phyloP scores from a whole-genome alignment of 2,888 invertebrate genomes.

The Opisthograptis luteolata region DNA sequence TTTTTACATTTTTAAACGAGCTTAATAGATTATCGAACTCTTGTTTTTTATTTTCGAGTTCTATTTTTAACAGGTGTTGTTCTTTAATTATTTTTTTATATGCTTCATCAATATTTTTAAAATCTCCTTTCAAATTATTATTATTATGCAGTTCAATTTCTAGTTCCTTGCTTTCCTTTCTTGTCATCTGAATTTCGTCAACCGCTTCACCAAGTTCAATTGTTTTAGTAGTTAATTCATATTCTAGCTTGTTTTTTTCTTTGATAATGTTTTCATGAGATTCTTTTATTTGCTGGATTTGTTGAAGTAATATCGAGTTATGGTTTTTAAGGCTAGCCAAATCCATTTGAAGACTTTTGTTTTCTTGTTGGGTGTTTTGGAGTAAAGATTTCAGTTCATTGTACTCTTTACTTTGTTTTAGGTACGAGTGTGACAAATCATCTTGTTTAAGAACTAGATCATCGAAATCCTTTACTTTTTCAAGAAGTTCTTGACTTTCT shows the following conservation, averaged over 20 bases:
- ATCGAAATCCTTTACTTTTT: constrained; percentile 56
- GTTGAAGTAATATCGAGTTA: constrained; percentile 48
- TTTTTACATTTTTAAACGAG: constrained; percentile 23
- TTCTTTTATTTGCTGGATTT: constrained; percentile 47
- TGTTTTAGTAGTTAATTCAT: constrained; percentile 47
- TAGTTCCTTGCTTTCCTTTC: constrained; percentile 54
- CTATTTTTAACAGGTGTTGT: constrained; percentile 48
- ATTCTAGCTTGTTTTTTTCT: constrained; percentile 56
- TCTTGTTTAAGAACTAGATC: constrained; percentile 44
- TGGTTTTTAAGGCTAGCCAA: constrained; percentile 43
- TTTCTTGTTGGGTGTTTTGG: constrained; percentile 45
- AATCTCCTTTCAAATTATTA: constrained; percentile 49
- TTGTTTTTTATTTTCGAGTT: constrained; percentile 46
- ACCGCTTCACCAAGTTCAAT: constrained; percentile 49
- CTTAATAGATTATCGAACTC: constrained; percentile 38
- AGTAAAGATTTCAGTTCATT: constrained; percentile 44
- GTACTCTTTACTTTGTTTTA: constrained; percentile 43
- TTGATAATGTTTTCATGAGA: constrained; percentile 46
- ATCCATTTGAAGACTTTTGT: constrained; percentile 43
- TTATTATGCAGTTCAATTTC: constrained; percentile 45
- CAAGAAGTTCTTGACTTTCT: constrained; percentile 64
- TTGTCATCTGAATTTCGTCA: constrained; percentile 46
- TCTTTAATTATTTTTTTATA: constrained; percentile 46
- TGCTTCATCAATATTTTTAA: constrained; percentile 42
- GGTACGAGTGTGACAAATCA: constrained; percentile 43